Base-by-base conservation (phyloP, 2,113 vertebrate genomes). In the Smithornis capensis region DNA sequence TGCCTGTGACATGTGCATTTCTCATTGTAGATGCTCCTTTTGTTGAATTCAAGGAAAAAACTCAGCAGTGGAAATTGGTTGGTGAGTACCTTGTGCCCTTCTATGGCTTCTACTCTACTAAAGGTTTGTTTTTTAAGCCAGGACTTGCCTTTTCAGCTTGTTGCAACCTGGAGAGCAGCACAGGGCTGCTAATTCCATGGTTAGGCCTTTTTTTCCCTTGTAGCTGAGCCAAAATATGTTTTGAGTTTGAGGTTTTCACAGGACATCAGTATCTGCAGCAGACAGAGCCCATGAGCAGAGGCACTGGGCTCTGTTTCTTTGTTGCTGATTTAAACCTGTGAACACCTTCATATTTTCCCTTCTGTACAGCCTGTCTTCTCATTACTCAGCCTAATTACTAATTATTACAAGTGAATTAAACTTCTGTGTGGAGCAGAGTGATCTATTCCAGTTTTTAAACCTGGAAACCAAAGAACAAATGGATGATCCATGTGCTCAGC, bases 1-100 rank as follows among this genome's bases (percentile, higher is more conserved):
- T 47, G 37, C n/a, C 56, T 65, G 69, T 77, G 77, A 60, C 13
- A 6, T 23, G 19, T 31, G 6, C 79, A 0, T 80, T 78, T 90
- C 57, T 63, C 77, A 10, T 97, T 96, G 95, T 97, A 98, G 98
- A 98, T 40, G 94, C 98, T 62, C 98, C 99, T 23, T 99, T 99
- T 96, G 99, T 99, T 90, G 99, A 99, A 91, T 99, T 99, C 97
- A 97, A 96, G 81, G 99, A 99, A 87, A 98, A 98, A 79, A 98
- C 97, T 24, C 99, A 99, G 96, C 99, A 99, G 95, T 99, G 99
- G 99, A 99, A 98, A 74, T 98, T 99, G 97, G 98, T 99, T 6
- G 98, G 99, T 99, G 96, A 98, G 98, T 97, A 19, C 38, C 64
- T 81, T 63, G 5, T 52, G 31, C 25, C 78, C 29, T 31, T 37